Evolutionary conservation across 1,140 invertebrate genomes (phyloP), one percentile per base, ranked within the genome.

Genomic region (Argopecten irradians): DNA sequence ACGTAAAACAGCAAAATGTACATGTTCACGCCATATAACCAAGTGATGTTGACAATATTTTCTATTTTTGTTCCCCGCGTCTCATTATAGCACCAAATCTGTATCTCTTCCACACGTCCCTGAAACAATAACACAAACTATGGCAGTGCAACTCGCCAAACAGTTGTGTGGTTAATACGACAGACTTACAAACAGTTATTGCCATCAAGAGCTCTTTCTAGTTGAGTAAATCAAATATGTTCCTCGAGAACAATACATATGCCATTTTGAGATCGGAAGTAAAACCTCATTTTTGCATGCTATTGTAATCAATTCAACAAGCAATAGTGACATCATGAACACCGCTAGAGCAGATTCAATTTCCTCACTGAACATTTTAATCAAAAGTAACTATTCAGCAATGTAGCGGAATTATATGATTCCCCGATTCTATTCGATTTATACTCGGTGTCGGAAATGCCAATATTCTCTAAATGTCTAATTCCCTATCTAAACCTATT

Each of bases 31-130:
- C 55, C 55, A 71, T 71, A 71, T 28, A 22, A 71, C 1, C 5
- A 71, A 71, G 55, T 71, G n/a, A n/a, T 71, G 22, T 71, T 71
- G 55, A 71, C 55, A 71, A 28, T 71, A n/a, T 71, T 71, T 46
- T 71, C 55, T 71, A 71, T 71, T 71, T 71, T 28, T 28, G 55
- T n/a, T 71, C 11, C n/a, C 55, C 28, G 55, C 28, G 8, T 28
- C 22, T 71, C 55, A 71, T 71, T 71, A 71, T 28, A n/a, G n/a
- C 55, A 71, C 55, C n/a, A n/a, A 5, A 7, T 28, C 16, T n/a
- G 22, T 71, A 28, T 28, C 55, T 71, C n/a, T n/a, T 71, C 28
- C n/a, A 28, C 55, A 71, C 55, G 55, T 71, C 19, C 55, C 55
- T n/a, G 2, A 28, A 8, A 71, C 43, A 46, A 46, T 16, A 3